These are phyloP conservation scores for Conchocele bisecta DNA, from an alignment of 2,888 invertebrate species.

Conservation along the genomic window DNA sequence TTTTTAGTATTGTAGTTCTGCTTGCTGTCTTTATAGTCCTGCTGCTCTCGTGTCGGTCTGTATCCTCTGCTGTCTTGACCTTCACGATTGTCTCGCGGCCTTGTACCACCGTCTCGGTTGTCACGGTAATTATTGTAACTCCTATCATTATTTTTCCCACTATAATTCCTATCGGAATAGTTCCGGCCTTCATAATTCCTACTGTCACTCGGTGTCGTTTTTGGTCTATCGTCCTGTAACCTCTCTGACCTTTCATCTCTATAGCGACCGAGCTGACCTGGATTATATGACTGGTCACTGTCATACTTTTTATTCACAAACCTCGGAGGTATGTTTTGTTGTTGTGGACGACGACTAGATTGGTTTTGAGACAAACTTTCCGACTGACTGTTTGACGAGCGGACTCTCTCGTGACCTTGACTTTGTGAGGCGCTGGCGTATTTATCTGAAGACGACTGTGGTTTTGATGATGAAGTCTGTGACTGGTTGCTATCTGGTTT, in stretches of 20 bases:
- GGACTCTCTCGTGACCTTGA: too few relatives aligned
- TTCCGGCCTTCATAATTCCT: constrained; percentile 12
- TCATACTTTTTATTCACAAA: constrained; percentile 57
- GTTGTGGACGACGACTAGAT: constrained; percentile 45
- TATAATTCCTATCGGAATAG: constrained; percentile 34
- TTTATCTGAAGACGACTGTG: too few relatives aligned
- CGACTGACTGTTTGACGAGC: constrained; percentile 2
- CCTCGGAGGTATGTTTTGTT: constrained; percentile 56
- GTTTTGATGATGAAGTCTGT: too few relatives aligned
- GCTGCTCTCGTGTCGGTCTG: not conserved
- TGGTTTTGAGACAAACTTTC: constrained; percentile 19
- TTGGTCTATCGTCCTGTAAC: constrained; percentile 36
- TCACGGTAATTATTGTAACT: constrained; percentile 17
- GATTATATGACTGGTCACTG: constrained; percentile 29
- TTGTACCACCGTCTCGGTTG: constrained; percentile 18
- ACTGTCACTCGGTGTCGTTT: constrained; percentile 32
- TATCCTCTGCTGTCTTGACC: not conserved
- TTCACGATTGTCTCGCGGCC: not conserved
- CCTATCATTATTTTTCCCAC: constrained; percentile 23
- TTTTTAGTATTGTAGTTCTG: constrained; percentile 7
- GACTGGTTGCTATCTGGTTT: too few relatives aligned
- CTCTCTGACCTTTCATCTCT: constrained; percentile 38
- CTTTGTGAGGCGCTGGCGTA: too few relatives aligned
- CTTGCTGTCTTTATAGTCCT: not conserved
- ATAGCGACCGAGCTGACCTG: constrained; percentile 34